These are phyloP conservation scores for Psittacula echo DNA, from an alignment of 2,797 vertebrate species.

Conservation along the genomic window DNA sequence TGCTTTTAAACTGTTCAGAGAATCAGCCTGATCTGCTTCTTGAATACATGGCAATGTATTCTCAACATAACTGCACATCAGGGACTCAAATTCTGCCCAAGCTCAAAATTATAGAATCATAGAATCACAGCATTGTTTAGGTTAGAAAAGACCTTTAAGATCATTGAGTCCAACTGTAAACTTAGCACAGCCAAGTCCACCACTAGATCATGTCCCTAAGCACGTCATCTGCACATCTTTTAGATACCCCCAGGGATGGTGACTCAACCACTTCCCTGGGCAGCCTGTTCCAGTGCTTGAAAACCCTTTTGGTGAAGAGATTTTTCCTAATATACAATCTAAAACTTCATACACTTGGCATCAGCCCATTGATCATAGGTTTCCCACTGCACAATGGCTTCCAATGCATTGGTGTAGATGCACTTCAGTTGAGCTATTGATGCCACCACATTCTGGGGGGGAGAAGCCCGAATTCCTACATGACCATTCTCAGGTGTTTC, in stretches of 20 bases:
- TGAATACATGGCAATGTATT: background rate
- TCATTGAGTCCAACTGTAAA: background rate
- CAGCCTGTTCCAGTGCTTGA: background rate
- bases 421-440: background rate
- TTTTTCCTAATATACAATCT: background rate
- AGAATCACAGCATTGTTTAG: background rate
- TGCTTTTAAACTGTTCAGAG: background rate
- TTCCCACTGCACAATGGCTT: background rate
- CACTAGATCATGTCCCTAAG: background rate
- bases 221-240: background rate
- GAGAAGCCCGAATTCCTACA: background rate
- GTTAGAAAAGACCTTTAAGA: background rate
- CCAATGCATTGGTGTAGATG: background rate
- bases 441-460: accelerated
- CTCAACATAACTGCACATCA: background rate
- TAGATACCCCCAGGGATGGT: background rate
- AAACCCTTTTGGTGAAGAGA: background rate
- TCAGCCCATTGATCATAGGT: background rate
- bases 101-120: background rate
- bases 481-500: background rate
- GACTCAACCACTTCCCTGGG: background rate
- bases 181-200: background rate
- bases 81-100: background rate
- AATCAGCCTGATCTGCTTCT: background rate
- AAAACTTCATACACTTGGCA: background rate